Base-by-base conservation (phyloP, 1,140 invertebrate species). In the Callitettix versicolor region DNA sequence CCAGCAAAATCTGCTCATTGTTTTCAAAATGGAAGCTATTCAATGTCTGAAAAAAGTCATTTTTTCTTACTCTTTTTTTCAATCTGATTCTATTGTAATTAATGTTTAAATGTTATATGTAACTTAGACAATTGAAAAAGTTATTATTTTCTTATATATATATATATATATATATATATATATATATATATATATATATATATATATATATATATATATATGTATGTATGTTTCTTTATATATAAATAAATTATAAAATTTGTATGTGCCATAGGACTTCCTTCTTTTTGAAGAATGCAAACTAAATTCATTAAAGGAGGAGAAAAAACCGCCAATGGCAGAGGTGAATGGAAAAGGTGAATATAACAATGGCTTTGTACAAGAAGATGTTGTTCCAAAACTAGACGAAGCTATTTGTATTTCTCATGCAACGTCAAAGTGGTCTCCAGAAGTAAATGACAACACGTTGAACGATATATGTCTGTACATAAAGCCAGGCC, bases 381-480 rank as follows among this genome's bases (percentile, higher is more conserved):
- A 15, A 18, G 40, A 15, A 18, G 18, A 1, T 18, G 42, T 44
- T 18, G 18, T 11, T 12, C 42, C 17, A 4, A 9, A 44, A 22
- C 9, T 22, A 2, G 17, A 44, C 9, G 17, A 20, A 17, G n/a
- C 42, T 20, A 20, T 44, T 17, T 15, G 17, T 20, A 59, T 82
- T 12, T 69, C 70, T 41, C 68, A 77, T 18, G 72, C 76, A 0
- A 72, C 64, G 11, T 80, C 80, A 0, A 80, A 76, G 40, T 85
- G 81, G 81, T 64, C 68, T 22, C 68, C 73, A 1, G 72, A 75
- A 56, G 69, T 73, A 6, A 81, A 79, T 22, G 73, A 76, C 3
- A 69, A 76, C 55, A 81, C 79, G 0, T 64, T 85, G n/a, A 73
- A 73, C 43, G 75, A 85, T 55, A 73, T 89, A 14, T 76, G 71